Base-by-base conservation (phyloP, 2,113 vertebrate species). In the Neotragus moschatus region DNA sequence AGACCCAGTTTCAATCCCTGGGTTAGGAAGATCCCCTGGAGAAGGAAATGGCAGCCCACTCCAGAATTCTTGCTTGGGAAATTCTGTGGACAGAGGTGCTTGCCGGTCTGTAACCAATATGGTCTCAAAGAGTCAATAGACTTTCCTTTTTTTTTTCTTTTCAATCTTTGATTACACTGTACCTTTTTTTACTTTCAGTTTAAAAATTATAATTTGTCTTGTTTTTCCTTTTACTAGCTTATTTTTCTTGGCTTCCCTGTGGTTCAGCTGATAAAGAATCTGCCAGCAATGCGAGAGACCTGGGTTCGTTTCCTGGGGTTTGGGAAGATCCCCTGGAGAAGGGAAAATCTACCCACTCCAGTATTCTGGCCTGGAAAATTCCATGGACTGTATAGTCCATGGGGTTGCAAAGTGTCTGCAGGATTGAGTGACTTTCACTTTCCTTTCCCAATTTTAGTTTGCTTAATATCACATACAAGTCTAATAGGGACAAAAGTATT, bases 201-300 rank as follows among this genome's bases (percentile, higher is more conserved):
- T 39, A 30, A 87, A 93, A 89, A 45, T 11, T 47, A 77, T 53
- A 11, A 28, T 82, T 92, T 39, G 1, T 58, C 12, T 60, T 75
- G 10, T 25, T 56, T 17, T 23, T 53, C 30, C 6, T 80, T 84
- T 80, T 70, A 39, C 66, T 25, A 70, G n/a, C 66, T 70, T 39
- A 39, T 39, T 39, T 70, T 36, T 10, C n/a, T 70, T 70, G n/a
- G n/a, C 19, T 70, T 70, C n/a, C n/a, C n/a, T 70, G n/a, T 39
- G n/a, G 19, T n/a, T 70, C n/a, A 70, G 66, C 19, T 70, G 66
- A 23, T 12, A 70, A 70, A 70, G 10, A 70, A 23, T 70, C n/a
- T 1, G n/a, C n/a, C n/a, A 73, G 66, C n/a, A 73, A 25, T 39
- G 10, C 0, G 0, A 21, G 21, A 39, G 66, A 39, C 10, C n/a